A percentile compares a stretch with the other conserved stretches of the same genome.
Conservation (phyloP, 2,113 vertebrate species). For the Hydrolagus affinis region DNA sequence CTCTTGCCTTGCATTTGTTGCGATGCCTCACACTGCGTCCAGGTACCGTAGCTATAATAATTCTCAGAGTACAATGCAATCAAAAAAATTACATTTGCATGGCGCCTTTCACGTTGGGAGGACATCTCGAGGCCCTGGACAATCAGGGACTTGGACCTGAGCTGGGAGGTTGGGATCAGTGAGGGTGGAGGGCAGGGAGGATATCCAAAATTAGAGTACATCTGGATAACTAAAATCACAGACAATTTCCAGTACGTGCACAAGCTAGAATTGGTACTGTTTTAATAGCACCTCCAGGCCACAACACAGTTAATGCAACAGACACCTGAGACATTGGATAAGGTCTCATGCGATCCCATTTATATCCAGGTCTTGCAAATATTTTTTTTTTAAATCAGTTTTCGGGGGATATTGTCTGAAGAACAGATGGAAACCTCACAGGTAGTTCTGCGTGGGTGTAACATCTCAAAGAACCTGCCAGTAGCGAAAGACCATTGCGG, state of each 20-base stretch:
- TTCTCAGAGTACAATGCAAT: no score
- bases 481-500: background rate
- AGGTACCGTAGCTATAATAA: no score
- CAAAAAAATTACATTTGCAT: background rate
- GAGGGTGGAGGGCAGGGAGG: no score
- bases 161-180: no score
- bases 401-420: background rate
- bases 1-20: no score
- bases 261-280: no score
- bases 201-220: no score
- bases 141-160: no score
- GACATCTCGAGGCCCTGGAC: background rate
- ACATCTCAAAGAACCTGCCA: background rate
- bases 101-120: background rate
- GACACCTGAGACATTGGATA: background rate
- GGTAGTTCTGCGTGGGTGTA: background rate
- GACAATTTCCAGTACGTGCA: no score
- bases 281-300: background rate
- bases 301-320: background rate
- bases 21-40: no score
- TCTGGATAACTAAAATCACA: no score
- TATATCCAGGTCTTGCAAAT: background rate
- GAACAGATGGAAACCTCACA: background rate
- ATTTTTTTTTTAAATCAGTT: background rate
- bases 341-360: background rate